These are phyloP conservation scores for Bombus impatiens DNA, from an alignment of 1,140 invertebrate genomes.

Conservation along the genomic window DNA sequence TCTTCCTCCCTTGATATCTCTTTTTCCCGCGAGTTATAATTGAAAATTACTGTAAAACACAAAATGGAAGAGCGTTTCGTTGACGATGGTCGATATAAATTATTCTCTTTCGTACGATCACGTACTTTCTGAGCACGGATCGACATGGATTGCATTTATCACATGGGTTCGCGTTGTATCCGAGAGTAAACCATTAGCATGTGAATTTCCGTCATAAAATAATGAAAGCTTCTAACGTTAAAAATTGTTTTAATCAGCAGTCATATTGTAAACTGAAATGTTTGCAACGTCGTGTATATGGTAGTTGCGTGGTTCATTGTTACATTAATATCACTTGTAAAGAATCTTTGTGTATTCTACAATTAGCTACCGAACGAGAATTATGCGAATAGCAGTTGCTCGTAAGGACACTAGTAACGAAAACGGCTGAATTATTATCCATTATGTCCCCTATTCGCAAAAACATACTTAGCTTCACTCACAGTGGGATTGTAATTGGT, in stretches of 20 bases:
- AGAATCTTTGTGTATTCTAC: background rate
- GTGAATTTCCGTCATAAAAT: background rate
- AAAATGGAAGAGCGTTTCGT: constrained; percentile 9
- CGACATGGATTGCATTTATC: constrained; percentile 21
- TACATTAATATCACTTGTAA: background rate
- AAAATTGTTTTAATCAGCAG: no score
- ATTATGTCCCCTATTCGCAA: background rate
- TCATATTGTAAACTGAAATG: no score
- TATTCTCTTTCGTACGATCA: constrained; percentile 12
- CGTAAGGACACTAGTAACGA: background rate
- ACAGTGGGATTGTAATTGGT: background rate
- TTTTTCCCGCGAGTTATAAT: background rate
- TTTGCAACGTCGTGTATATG: no score
- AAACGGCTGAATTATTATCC: background rate
- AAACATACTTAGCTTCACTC: background rate
- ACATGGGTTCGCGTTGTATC: background rate
- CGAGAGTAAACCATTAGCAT: background rate
- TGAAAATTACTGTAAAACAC: constrained; percentile 25
- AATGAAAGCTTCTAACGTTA: background rate
- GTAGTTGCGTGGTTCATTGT: no score
- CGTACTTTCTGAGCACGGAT: background rate
- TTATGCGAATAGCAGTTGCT: background rate
- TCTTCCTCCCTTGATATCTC: background rate
- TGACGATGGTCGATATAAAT: constrained; percentile 11
- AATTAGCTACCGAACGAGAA: background rate